Evolutionary conservation across 2,888 invertebrate genomes (phyloP).

Genomic region (Blomia tropicalis): DNA sequence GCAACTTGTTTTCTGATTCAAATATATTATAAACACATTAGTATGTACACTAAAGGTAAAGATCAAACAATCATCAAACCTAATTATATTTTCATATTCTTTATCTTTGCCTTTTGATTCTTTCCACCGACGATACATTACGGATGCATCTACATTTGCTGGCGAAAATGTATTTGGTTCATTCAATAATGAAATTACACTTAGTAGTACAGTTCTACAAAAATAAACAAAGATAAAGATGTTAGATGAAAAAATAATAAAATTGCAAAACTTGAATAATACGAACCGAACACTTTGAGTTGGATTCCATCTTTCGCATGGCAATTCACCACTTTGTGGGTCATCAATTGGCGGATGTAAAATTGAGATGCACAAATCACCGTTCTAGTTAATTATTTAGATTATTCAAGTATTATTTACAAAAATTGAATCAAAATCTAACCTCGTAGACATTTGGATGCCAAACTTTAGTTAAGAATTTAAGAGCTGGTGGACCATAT

Average conservation of each 20-base stretch:
- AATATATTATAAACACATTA: slow-evolving; percentile 19
- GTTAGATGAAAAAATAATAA: not conserved
- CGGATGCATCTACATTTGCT: slow-evolving; percentile 98
- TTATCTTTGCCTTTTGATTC: slow-evolving; percentile 94
- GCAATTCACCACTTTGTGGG: slow-evolving; percentile 94
- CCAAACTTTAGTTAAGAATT: slow-evolving; percentile 98
- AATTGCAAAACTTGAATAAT: not conserved
- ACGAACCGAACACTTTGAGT: slow-evolving; percentile 80
- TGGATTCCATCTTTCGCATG: slow-evolving; percentile 99
- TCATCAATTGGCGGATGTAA: slow-evolving; percentile 97
- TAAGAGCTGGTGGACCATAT: slow-evolving; percentile 91
- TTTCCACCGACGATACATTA: slow-evolving; percentile 97
- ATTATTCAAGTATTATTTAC: not conserved
- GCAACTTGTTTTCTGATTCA: slow-evolving; percentile 77
- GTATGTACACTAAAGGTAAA: not conserved
- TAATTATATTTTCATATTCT: slow-evolving; percentile 97
- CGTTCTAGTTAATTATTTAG: slow-evolving; percentile 53
- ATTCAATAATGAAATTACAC: slow-evolving; percentile 93
- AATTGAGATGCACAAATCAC: slow-evolving; percentile 97
- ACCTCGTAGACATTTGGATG: slow-evolving; percentile 99
- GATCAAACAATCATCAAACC: slow-evolving; percentile 42
- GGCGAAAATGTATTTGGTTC: slow-evolving; percentile 99
- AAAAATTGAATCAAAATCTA: slow-evolving; percentile 28
- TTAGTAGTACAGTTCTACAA: slow-evolving; percentile 74
- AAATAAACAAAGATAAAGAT: not conserved